phyloP scores from a whole-genome alignment of 2,888 invertebrate genomes.

The Chalcis sispes region DNA sequence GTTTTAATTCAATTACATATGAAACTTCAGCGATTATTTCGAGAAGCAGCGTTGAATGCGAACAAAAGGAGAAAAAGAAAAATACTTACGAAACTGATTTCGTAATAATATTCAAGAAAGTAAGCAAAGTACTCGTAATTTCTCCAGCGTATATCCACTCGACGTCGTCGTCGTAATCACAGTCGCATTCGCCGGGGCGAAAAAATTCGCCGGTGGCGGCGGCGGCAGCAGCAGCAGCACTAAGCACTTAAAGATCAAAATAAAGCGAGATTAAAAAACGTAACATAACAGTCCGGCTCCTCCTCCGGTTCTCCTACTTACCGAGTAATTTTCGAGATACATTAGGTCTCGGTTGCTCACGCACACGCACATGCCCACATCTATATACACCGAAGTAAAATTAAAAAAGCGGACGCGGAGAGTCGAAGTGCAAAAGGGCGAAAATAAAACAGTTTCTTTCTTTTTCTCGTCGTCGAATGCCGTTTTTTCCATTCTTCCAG shows the following conservation, averaged over 20 bases:
- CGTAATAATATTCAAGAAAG: too few species aligned
- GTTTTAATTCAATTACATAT: too few species aligned
- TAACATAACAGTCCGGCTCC: not conserved
- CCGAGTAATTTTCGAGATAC: slow-evolving; percentile 4
- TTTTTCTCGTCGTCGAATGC: not conserved
- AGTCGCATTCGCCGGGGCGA: not conserved
- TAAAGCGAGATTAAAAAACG: slow-evolving; percentile 12
- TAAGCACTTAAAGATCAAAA: not conserved
- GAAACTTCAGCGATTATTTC: too few species aligned
- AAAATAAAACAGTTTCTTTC: not conserved
- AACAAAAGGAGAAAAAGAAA: too few species aligned
- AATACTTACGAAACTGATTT: too few species aligned
- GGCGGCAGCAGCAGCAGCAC: too few species aligned
- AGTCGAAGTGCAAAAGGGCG: slow-evolving; percentile 25
- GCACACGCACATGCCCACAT: not conserved
- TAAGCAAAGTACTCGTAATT: too few species aligned
- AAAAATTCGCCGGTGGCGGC: too few species aligned
- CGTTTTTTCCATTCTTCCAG: slow-evolving; percentile 10
- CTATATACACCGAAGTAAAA: not conserved
- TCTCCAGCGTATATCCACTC: too few species aligned
- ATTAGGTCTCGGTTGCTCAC: not conserved
- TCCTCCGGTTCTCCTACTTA: not conserved
- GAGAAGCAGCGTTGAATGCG: too few species aligned
- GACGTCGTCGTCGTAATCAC: not conserved
- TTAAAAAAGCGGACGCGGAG: not conserved